Percentiles rank a stretch among this genome's conserved stretches.
These are phyloP conservation scores for Noctua pronuba DNA, from an alignment of 2,888 invertebrate species.

Conservation along the genomic window DNA sequence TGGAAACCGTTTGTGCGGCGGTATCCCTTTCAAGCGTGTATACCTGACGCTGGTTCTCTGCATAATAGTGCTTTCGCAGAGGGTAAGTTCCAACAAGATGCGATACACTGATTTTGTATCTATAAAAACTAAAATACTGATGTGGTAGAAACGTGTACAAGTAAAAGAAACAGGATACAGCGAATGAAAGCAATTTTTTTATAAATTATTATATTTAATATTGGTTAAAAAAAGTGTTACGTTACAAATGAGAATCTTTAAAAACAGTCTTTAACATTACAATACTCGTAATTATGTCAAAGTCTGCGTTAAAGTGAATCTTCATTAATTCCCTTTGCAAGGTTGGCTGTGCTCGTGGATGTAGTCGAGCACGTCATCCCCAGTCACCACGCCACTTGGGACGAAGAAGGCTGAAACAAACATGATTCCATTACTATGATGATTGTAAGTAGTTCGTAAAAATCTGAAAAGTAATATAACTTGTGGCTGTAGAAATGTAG, in stretches of 20 bases:
- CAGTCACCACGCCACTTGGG: conserved; percentile 64
- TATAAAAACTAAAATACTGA: background rate
- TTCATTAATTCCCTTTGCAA: conserved; percentile 22
- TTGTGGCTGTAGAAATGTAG: background rate
- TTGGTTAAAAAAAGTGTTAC: conserved; percentile 5
- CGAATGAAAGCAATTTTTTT: background rate
- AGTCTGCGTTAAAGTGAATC: background rate
- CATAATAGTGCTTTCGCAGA: background rate
- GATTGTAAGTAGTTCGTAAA: background rate
- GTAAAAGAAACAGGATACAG: background rate
- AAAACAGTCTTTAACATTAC: conserved; percentile 16
- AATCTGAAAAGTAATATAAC: background rate
- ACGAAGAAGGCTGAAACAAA: conserved; percentile 63
- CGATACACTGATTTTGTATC: background rate
- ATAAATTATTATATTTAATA: conserved; percentile 22
- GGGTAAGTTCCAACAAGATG: background rate
- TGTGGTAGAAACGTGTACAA: background rate
- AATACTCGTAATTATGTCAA: conserved; percentile 9
- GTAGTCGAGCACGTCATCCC: conserved; percentile 66
- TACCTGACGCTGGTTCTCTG: background rate
- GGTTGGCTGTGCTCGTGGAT: conserved; percentile 48
- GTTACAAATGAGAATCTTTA: background rate
- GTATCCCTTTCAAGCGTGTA: background rate
- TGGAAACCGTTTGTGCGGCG: background rate
- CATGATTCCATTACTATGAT: background rate